Percentiles rank a stretch among this genome's conserved stretches.
These are phyloP conservation scores for Drosophila mauritiana DNA, from an alignment of 1,140 invertebrate species.

Conservation along the genomic window DNA sequence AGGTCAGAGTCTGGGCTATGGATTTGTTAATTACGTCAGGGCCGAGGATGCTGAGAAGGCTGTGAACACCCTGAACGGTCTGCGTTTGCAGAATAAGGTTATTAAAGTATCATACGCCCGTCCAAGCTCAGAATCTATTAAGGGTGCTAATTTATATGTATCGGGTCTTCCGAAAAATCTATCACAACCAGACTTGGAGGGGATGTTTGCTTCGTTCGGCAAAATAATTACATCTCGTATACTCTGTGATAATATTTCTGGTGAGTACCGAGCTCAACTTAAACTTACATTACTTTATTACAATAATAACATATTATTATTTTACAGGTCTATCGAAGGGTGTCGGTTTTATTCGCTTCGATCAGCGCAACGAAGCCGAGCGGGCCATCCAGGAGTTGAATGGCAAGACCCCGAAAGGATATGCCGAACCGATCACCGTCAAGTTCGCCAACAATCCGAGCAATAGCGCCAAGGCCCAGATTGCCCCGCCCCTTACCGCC, in stretches of 20 bases:
- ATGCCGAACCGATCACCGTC: constrained; percentile 87
- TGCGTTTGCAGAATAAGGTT: constrained; percentile 94
- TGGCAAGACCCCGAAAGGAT: constrained; percentile 87
- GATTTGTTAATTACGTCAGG: constrained; percentile 94
- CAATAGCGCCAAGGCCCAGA: constrained; percentile 87
- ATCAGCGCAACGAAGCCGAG: constrained; percentile 87
- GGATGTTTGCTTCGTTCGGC: constrained; percentile 92
- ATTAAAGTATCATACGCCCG: constrained; percentile 96
- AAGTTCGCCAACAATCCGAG: constrained; percentile 88
- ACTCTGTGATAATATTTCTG: constrained; percentile 94
- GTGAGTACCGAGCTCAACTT: constrained; percentile 19
- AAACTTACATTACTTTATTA: too few relatives aligned
- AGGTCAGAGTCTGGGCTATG: constrained; percentile 95
- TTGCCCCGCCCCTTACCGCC: constrained; percentile 85
- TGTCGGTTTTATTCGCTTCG: constrained; percentile 87
- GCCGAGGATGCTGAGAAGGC: constrained; percentile 94
- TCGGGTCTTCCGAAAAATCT: constrained; percentile 94
- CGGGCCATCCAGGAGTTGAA: constrained; percentile 87
- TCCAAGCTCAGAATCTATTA: constrained; percentile 94
- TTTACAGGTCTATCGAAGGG: constrained; percentile 86
- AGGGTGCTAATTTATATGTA: constrained; percentile 95
- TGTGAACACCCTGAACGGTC: constrained; percentile 93
- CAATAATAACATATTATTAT: neutral
- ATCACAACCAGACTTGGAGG: constrained; percentile 94
- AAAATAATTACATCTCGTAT: constrained; percentile 95